These are phyloP conservation scores for Nettapus auritus DNA, from an alignment of 2,113 vertebrate genomes.

Conservation along the genomic window DNA sequence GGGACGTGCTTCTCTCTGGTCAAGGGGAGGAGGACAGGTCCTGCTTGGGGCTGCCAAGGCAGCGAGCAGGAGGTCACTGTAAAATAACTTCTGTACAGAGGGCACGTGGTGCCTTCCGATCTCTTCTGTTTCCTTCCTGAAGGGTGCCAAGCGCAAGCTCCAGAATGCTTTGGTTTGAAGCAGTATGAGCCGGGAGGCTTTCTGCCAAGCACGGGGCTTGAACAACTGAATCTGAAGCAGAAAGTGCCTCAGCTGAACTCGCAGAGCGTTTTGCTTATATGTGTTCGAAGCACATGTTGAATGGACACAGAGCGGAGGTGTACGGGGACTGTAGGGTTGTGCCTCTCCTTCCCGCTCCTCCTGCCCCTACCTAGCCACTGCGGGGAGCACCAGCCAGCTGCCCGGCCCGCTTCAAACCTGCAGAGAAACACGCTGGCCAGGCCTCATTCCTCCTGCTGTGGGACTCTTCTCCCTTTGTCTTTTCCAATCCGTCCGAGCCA, in stretches of 20 bases:
- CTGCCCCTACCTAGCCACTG: rapidly evolving
- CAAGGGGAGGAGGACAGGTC: not conserved
- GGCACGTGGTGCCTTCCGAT: not conserved
- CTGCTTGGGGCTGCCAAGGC: not conserved
- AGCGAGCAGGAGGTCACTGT: not conserved
- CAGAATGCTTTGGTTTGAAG: not conserved
- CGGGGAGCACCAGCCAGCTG: not conserved
- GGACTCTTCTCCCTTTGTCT: constrained; percentile 15
- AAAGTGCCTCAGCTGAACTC: not conserved
- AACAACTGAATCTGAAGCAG: not conserved
- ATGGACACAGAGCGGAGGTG: not conserved
- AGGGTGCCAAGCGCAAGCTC: not conserved
- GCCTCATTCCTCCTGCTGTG: not conserved
- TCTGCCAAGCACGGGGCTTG: not conserved
- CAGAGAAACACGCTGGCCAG: not conserved
- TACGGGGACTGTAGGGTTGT: not conserved
- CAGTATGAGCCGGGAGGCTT: not conserved
- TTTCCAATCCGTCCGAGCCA: not conserved
- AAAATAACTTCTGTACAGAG: not conserved
- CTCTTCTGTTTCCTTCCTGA: not conserved
- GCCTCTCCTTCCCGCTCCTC: not conserved
- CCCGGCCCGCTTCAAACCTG: not conserved
- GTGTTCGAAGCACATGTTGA: not conserved
- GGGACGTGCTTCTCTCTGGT: rapidly evolving
- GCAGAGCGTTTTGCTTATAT: not conserved